phyloP scores from a whole-genome alignment of 2,888 invertebrate species.

The Peribatodes rhomboidaria region DNA sequence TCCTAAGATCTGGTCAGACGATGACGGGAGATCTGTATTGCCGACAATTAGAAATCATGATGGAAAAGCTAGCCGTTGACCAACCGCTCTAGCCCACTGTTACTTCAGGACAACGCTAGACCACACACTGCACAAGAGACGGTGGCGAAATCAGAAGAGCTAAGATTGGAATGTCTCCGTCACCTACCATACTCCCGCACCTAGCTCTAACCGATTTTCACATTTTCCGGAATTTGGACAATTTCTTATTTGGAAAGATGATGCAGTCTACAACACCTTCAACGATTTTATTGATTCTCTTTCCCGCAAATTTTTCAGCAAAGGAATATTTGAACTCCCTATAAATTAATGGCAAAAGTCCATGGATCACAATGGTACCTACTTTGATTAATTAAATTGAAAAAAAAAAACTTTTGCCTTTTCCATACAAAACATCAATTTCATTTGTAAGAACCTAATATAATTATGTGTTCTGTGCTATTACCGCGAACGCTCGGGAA shows the following conservation, averaged over 20 bases:
- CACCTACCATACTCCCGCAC: slow-evolving; percentile 37
- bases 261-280: slow-evolving; percentile 25
- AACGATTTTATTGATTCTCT: slow-evolving; percentile 24
- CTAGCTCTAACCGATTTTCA: slow-evolving; percentile 35
- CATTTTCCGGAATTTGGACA: slow-evolving; percentile 31
- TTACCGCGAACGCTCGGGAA: no score
- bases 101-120: no score
- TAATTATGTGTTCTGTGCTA: no score
- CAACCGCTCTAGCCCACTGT: not conserved
- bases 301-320: slow-evolving; percentile 9
- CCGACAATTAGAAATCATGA: slow-evolving; percentile 45
- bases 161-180: no score
- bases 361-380: slow-evolving; percentile 14
- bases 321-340: slow-evolving; percentile 19
- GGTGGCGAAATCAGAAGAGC: slow-evolving; percentile 23
- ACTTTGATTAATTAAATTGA: slow-evolving; percentile 16
- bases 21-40: slow-evolving; percentile 42
- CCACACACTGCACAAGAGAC: slow-evolving; percentile 37
- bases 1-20: slow-evolving; percentile 36
- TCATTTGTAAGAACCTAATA: slow-evolving; percentile 22
- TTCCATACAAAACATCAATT: slow-evolving; percentile 11
- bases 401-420: not conserved
- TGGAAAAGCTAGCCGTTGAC: slow-evolving; percentile 15
- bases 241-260: slow-evolving; percentile 30
- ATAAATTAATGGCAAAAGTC: slow-evolving; percentile 24